These are phyloP conservation scores for Ectobius pallidus DNA, from an alignment of 2,888 invertebrate species.

Conservation along the genomic window DNA sequence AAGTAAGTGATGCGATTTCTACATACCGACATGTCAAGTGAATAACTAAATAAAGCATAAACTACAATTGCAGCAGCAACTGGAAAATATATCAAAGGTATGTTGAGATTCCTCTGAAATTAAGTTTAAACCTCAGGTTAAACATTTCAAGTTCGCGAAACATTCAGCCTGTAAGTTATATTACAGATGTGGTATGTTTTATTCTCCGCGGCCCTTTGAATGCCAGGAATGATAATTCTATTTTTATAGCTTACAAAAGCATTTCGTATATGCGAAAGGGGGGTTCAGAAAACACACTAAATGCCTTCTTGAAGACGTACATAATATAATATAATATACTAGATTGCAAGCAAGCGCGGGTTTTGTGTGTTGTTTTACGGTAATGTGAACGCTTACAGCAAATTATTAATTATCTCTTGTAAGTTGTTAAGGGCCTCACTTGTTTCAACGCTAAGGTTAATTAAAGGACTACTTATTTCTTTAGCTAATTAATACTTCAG, in stretches of 20 bases:
- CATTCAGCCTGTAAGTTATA: neutral
- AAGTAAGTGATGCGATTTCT: no score
- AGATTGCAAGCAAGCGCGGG: neutral
- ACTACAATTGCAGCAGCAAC: no score
- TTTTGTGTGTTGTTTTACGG: neutral
- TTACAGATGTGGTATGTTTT: neutral
- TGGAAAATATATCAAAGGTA: no score
- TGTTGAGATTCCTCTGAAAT: neutral
- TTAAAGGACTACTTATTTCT: neutral
- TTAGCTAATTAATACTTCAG: conserved; percentile 7
- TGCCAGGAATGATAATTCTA: conserved; percentile 6
- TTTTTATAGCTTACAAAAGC: neutral
- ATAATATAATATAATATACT: neutral
- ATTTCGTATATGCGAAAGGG: neutral
- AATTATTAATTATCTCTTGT: neutral
- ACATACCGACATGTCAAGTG: no score
- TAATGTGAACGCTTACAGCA: neutral
- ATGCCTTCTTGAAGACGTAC: neutral
- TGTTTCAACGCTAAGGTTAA: neutral
- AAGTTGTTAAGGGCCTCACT: neutral
- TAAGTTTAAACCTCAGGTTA: neutral
- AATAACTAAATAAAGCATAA: no score
- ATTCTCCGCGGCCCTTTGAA: neutral
- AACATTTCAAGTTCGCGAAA: neutral
- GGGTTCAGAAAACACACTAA: neutral